Base-by-base conservation (phyloP, 2,888 invertebrate genomes). In the Aphelenchoides bicaudatus region DNA sequence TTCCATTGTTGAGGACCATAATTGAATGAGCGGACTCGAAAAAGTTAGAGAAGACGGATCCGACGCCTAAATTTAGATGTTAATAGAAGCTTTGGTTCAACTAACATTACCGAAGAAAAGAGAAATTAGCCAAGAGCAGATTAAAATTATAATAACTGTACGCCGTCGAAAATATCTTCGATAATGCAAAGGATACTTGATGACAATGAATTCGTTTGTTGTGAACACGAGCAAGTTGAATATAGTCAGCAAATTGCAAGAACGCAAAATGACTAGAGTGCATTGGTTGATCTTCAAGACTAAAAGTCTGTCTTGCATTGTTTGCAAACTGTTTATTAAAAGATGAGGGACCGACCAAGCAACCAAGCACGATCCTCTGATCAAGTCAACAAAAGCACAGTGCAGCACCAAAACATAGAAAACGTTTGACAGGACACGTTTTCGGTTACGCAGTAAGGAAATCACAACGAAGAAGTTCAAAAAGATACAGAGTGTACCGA, bases 221-320 rank as follows among this genome's bases (percentile, higher is more conserved):
- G 78, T 78, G 65, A 78, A 78, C 2, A 78, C 71, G 21, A 78
- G 65, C 43, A 78, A 61, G 57, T 78, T 78, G 67, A 78, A 75
- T 30, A 79, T 78, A 10, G 78, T 78, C 37, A 78, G 58, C 46
- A 78, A 56, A 56, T 78, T 78, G 59, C 75, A 74, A 28, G 71
- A 68, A n/a, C 74, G 68, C 25, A 78, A 65, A 16, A 75, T 58
- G 25, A 76, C 66, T 34, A 78, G 58, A 16, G 71, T 69, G 52
- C 70, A 70, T 46, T 70, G 69, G 39, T 71, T 73, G 2, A 70
- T 67, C 75, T 67, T 67, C 4, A 67, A 53, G 28, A 60, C 65
- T 23, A 66, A 43, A 23, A 69, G 56, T n/a, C 67, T 48, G 29
- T 63, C 63, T 25, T 67, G 51, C 55, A 67, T 66, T n/a, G 59